These are phyloP conservation scores for Hippotragus niger DNA, from an alignment of 2,113 vertebrate species.

Conservation along the genomic window DNA sequence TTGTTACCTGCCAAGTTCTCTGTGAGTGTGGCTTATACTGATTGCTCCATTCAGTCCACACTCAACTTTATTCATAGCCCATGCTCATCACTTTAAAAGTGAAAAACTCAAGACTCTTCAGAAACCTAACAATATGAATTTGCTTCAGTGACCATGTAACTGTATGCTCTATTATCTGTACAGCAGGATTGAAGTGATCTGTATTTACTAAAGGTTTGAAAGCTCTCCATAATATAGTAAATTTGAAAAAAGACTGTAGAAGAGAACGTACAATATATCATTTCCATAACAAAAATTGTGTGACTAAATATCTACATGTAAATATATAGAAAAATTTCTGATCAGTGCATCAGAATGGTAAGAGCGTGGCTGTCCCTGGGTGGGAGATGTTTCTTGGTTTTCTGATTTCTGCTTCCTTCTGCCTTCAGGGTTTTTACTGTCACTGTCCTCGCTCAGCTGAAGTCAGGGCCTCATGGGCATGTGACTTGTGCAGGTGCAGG, in stretches of 20 bases:
- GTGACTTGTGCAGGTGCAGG: not conserved
- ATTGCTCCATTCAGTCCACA: conserved; percentile 11
- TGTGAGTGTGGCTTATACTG: not conserved
- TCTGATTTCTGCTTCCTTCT: not conserved
- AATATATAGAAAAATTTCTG: not conserved
- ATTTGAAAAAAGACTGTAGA: not conserved
- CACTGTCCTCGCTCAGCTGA: not conserved
- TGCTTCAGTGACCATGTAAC: conserved; percentile 10
- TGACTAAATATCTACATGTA: not conserved
- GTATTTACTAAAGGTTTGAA: not conserved
- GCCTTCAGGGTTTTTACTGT: not conserved
- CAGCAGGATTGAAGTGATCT: not conserved
- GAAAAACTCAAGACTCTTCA: not conserved
- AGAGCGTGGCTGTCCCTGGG: not conserved
- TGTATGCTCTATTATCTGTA: not conserved
- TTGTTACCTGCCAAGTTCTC: not conserved
- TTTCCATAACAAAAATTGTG: not conserved
- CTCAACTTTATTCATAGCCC: not conserved
- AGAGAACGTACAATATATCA: not conserved
- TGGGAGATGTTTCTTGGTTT: not conserved
- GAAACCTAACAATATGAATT: not conserved
- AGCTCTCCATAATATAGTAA: not conserved
- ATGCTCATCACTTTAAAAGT: not conserved
- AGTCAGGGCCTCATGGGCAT: not conserved
- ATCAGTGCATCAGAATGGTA: not conserved